Evolutionary conservation across 1,140 invertebrate species (phyloP).

Genomic region (Eueides isabella): DNA sequence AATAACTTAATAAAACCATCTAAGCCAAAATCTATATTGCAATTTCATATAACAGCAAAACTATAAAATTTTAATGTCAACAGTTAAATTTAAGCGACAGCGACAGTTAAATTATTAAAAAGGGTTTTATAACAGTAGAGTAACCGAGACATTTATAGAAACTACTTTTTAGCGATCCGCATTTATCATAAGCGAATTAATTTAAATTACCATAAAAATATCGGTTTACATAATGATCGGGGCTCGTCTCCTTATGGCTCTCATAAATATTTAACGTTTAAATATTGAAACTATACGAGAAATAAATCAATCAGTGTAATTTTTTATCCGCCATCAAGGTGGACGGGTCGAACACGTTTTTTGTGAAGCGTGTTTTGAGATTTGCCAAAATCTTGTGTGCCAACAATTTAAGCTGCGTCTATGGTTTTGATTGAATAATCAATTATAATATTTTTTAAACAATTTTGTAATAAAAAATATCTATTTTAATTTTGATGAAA

Average conservation of each 20-base stretch:
- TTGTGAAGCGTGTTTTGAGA: conserved; percentile 19
- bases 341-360: conserved; percentile 26
- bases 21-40: no score
- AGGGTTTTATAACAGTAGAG: not conserved
- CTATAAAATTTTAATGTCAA: no score
- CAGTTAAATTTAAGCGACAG: no score
- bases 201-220: conserved; percentile 77
- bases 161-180: conserved; percentile 59
- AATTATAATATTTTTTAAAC: not conserved
- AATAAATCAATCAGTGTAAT: conserved; percentile 46
- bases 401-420: not conserved
- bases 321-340: conserved; percentile 39
- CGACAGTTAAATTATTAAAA: not conserved
- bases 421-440: not conserved
- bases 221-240: conserved; percentile 66
- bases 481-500: no score
- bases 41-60: no score
- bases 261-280: conserved; percentile 54
- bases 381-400: conserved; percentile 20
- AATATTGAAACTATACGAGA: conserved; percentile 40
- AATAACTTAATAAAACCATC: not conserved
- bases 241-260: conserved; percentile 37
- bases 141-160: conserved; percentile 62
- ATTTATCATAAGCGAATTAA: conserved; percentile 79
- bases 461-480: not conserved